Evolutionary conservation across 2,797 vertebrate species (phyloP).

Genomic region (Pseudomugil tenellus): DNA sequence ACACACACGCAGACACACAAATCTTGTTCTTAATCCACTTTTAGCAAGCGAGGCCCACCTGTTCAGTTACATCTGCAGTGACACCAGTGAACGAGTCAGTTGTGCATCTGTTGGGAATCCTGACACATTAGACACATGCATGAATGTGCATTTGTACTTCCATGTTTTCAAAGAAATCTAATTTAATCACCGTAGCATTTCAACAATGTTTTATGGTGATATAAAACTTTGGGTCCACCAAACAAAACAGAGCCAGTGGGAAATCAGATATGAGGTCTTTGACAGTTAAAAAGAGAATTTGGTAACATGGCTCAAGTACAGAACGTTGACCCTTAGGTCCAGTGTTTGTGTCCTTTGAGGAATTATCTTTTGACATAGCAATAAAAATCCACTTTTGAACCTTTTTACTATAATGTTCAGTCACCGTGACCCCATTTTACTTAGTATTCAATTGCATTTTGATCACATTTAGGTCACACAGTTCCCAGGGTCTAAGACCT

Average conservation of each 20-base stretch:
- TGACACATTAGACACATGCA: background rate
- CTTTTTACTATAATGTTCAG: background rate
- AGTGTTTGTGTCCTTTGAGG: background rate
- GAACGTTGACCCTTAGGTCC: background rate
- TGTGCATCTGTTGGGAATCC: conserved; percentile 24
- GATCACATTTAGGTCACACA: background rate
- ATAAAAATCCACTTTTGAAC: background rate
- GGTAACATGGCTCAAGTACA: background rate
- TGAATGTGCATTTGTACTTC: background rate
- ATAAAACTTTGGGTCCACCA: background rate
- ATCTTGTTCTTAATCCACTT: conserved; percentile 52
- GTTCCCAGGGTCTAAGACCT: background rate
- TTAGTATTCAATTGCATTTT: background rate
- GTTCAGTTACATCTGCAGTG: conserved; percentile 53
- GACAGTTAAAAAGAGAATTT: background rate
- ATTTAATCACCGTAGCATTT: background rate
- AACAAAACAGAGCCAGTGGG: background rate
- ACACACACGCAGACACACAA: conserved; percentile 31
- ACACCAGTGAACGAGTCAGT: conserved; percentile 30
- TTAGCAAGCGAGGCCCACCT: conserved; percentile 47
- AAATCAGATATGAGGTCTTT: background rate
- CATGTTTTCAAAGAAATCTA: background rate
- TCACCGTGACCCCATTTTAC: background rate
- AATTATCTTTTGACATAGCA: background rate
- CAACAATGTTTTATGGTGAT: background rate